Evolutionary conservation across 30 jellyfish, hydroid and myxozoan genomes (phyloP), one percentile per base, ranked within the genome.

Genomic region (Hydractinia echinata): DNA sequence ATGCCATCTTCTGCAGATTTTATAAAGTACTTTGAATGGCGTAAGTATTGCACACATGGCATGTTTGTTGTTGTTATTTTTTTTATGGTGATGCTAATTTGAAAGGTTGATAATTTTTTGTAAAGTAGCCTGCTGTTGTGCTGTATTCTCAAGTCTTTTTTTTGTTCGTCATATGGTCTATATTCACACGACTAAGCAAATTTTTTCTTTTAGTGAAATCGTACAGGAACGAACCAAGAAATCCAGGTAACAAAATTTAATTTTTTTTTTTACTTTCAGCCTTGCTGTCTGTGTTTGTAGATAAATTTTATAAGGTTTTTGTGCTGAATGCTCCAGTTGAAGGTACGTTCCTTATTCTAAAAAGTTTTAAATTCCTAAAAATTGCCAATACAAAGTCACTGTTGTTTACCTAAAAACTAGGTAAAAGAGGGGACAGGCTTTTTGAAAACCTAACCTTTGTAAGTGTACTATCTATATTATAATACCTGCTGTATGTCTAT

Each of bases 1-100:
- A 53, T 87, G 85, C 96, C 98, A 15, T 49, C 93, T 6, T 81
- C 96, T 51, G 96, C 94, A 9, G 98, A 92, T 53, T 92, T 88
- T 58, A 51, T 39, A n/a, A 87, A 83, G 56, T 92, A 92, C 77
- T 92, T 53, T 71, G 98, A 87, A 67, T 92, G 98, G 98, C 66
- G 91, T 83, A 73, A 83, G 91, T 48, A 21, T 48, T 5, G 15
- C 54, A 19, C 54, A 11, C 52, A 15, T 73, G 76, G 1, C 21
- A 67, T 15, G 14, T 67, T 21, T 15, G 51, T 9, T 50, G 74
- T 73, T 73, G 10, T 21, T 30, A 73, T 51, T 15, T 51, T 16
- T 1, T 51, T 73, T 1, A 21, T 20, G 21, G 51, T 67, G 1
- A 48, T 67, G 21, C 19, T 11, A 58, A 13, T 58, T 58, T 16